Evolutionary conservation across 30 jellyfish, hydroid and myxozoan species (phyloP).

Genomic region (Aurelia aurita complex sp. Pacific): DNA sequence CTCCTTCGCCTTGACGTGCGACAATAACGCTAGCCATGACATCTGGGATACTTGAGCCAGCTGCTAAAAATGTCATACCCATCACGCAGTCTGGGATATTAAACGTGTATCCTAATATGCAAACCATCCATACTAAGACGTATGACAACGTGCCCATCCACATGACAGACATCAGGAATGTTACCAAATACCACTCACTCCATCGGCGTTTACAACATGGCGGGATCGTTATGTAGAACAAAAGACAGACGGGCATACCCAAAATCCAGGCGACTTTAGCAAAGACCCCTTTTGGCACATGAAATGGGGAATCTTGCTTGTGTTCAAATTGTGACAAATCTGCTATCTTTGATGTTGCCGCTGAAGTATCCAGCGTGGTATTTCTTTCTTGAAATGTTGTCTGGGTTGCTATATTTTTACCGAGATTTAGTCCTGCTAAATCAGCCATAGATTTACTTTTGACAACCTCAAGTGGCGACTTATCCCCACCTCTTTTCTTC

Average conservation of each 20-base stretch:
- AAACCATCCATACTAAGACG: constrained; percentile 99
- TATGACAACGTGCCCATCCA: constrained; percentile 98
- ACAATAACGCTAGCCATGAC: constrained; percentile 99
- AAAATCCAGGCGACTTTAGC: constrained; percentile 86
- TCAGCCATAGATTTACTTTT: constrained; percentile 40
- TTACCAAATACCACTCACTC: constrained; percentile 93
- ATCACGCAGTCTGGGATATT: constrained; percentile 98
- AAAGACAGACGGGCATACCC: constrained; percentile 95
- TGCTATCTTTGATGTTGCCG: constrained; percentile 41
- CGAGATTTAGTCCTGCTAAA: constrained; percentile 51
- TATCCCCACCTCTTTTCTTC: constrained; percentile 2
- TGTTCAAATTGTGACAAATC: constrained; percentile 92
- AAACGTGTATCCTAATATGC: constrained; percentile 92
- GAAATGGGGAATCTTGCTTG: constrained; percentile 90
- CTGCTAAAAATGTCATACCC: constrained; percentile 99
- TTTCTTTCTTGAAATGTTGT: constrained; percentile 37
- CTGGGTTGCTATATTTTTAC: constrained; percentile 56
- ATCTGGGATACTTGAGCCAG: constrained; percentile 99
- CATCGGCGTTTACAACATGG: constrained; percentile 93
- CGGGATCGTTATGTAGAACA: constrained; percentile 92
- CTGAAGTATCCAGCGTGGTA: not conserved
- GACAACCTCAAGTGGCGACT: constrained; percentile 26
- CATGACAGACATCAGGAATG: constrained; percentile 95
- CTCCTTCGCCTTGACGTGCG: constrained; percentile 98
- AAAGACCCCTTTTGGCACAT: constrained; percentile 80